Percentiles rank a stretch among this genome's conserved stretches.
Evolutionary conservation across 1,140 invertebrate genomes (phyloP).

Genomic region (Parasteatoda tepidariorum): DNA sequence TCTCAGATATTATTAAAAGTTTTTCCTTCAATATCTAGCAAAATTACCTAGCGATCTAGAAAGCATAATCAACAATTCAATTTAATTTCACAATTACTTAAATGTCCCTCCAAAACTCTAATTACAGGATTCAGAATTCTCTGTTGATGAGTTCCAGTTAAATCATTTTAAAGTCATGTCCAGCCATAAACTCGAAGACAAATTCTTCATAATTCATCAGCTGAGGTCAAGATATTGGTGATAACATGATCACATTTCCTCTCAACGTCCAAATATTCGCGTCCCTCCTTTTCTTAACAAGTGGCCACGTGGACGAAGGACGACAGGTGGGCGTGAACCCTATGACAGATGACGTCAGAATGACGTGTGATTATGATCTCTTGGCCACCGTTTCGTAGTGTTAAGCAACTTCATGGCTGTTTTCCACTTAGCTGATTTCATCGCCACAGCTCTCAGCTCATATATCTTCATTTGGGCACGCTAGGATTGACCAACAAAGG

Average conservation of each 20-base stretch:
- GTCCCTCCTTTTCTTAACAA: neutral
- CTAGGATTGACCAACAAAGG: neutral
- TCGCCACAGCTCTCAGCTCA: slow-evolving; percentile 31
- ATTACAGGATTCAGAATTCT: no score
- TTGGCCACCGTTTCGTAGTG: slow-evolving; percentile 12
- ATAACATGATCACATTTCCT: neutral
- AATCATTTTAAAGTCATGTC: no score
- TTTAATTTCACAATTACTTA: no score
- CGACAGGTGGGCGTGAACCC: slow-evolving; percentile 31
- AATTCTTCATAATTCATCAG: no score
- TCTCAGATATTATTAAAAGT: no score
- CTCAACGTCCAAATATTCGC: neutral
- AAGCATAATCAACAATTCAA: no score
- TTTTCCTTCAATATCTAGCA: no score
- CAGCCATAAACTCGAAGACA: no score
- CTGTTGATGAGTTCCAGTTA: no score
- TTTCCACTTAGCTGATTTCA: slow-evolving; percentile 53
- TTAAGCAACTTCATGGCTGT: neutral
- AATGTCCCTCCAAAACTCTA: no score
- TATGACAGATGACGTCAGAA: neutral
- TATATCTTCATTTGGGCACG: slow-evolving; percentile 26
- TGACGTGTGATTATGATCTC: slow-evolving; percentile 40
- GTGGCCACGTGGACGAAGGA: slow-evolving; percentile 6
- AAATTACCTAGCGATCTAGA: no score
- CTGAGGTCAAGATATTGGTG: neutral